A percentile compares a stretch with the other conserved stretches of the same genome.
Evolutionary conservation across 2,888 invertebrate species (phyloP).

Genomic region (Rhagium mordax): DNA sequence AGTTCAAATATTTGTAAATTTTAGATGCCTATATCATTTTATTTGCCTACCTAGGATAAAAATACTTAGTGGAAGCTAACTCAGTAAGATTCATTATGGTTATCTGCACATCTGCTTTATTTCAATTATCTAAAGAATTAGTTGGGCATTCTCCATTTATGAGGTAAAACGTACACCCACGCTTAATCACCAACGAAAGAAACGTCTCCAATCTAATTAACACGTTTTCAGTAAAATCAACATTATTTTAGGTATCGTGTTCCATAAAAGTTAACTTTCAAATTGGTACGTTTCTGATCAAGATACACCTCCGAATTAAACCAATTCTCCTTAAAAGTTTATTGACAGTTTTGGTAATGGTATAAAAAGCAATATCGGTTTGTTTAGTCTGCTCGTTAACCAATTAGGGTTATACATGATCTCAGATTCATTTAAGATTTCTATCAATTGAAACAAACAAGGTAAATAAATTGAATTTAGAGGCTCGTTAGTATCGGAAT

Average conservation of each 20-base stretch:
- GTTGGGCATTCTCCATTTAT: too few species aligned
- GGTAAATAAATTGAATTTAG: constrained; percentile 21
- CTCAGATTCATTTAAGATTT: constrained; percentile 14
- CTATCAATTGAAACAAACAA: constrained; percentile 20
- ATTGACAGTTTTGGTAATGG: constrained; percentile 34
- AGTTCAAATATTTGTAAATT: too few species aligned
- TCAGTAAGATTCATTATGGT: too few species aligned
- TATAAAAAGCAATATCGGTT: constrained; percentile 27
- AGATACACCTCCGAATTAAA: neutral
- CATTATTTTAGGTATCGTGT: neutral
- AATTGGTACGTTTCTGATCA: neutral
- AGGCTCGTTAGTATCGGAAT: constrained; percentile 19
- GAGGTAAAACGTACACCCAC: too few species aligned
- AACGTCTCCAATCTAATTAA: too few species aligned
- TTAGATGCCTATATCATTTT: too few species aligned
- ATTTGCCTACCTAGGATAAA: too few species aligned
- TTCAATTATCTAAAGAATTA: too few species aligned
- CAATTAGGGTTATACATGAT: constrained; percentile 15
- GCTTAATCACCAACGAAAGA: too few species aligned
- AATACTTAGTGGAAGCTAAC: too few species aligned
- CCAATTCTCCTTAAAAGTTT: neutral
- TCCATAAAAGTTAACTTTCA: neutral
- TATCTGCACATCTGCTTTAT: too few species aligned
- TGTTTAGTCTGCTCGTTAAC: constrained; percentile 30
- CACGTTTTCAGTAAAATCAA: neutral